phyloP scores from a whole-genome alignment of 1,140 invertebrate species.

The Medauroidea extradentata region DNA sequence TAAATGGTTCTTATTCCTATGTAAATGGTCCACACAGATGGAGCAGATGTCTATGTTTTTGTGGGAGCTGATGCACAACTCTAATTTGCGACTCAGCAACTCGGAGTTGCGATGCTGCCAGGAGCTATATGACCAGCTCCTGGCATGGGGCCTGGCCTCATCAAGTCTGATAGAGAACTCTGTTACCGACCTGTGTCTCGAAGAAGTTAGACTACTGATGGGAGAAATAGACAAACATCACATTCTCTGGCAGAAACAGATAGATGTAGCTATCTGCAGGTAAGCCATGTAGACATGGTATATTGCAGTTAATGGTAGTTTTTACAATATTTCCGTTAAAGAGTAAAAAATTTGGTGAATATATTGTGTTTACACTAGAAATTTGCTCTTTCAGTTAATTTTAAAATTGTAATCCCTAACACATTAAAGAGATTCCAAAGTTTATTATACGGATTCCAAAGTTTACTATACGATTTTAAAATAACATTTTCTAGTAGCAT shows the following conservation, averaged over 20 bases:
- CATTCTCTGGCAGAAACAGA: conserved; percentile 11
- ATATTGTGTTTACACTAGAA: no score
- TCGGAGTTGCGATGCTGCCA: conserved; percentile 44
- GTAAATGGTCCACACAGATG: conserved; percentile 35
- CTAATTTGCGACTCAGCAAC: conserved; percentile 33
- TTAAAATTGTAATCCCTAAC: no score
- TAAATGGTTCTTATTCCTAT: not conserved
- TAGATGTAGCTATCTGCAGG: conserved; percentile 22
- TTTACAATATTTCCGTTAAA: no score
- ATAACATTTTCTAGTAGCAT: no score
- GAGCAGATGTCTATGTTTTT: conserved; percentile 50
- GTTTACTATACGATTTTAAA: no score
- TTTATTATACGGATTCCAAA: no score
- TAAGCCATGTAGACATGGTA: conserved; percentile 1
- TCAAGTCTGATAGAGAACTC: not conserved
- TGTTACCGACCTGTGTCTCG: conserved; percentile 11
- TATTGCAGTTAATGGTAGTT: no score
- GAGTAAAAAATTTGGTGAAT: no score
- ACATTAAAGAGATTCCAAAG: no score
- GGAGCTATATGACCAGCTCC: conserved; percentile 44
- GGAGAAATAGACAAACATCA: conserved; percentile 11
- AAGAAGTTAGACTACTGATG: conserved; percentile 14
- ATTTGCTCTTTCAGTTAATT: no score
- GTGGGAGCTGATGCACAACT: conserved; percentile 41
- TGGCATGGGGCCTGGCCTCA: conserved; percentile 37